Evolutionary conservation across 30 jellyfish, hydroid and myxozoan genomes (phyloP), one percentile per base, ranked within the genome.

Genomic region (Aurelia coerulea): DNA sequence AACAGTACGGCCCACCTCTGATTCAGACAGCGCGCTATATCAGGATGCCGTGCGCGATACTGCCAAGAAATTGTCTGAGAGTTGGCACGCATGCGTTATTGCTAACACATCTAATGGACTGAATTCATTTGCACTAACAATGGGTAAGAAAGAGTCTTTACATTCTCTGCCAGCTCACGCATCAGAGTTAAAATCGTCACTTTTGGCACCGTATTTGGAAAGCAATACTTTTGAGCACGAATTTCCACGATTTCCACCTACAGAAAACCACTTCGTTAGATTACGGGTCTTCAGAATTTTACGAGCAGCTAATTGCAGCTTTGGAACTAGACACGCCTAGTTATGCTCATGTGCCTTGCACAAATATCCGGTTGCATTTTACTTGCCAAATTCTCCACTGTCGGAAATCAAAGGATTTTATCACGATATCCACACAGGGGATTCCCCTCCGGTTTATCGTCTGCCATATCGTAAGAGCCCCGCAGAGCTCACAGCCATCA

Each of bases 391-490:
- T 62, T 65, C 91, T 14, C 84, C 91, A 0, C 83, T 81, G 3
- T 81, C 91, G 6, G 16, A 84, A 34, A 68, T 65, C 19, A 67
- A 81, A 29, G 84, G 91, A n/a, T 81, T 81, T 60, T 39, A 23
- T 53, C 91, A 81, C 39, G 41, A 81, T 37, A 81, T 81, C 8
- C 15, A 66, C 31, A 81, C 83, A 7, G 91, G 91, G 10, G 76
- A 81, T 15, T 79, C 91, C 18, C 81, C 84, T 33, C 76, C 91
- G 0, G 83, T 81, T 19, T 81, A 81, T 66, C 67, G 83, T 7
- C 91, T 50, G 29, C 91, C 91, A 37, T 67, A 81, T 54, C 83
- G 84, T 34, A 41, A 81, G 72, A 81, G 84, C 39, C 91, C 76
- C 39, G 83, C 86, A 32, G 92, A 53, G 56, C 79, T 68, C 35